Evolutionary conservation across 2,888 invertebrate species (phyloP).

Genomic region (Orthosia incerta): DNA sequence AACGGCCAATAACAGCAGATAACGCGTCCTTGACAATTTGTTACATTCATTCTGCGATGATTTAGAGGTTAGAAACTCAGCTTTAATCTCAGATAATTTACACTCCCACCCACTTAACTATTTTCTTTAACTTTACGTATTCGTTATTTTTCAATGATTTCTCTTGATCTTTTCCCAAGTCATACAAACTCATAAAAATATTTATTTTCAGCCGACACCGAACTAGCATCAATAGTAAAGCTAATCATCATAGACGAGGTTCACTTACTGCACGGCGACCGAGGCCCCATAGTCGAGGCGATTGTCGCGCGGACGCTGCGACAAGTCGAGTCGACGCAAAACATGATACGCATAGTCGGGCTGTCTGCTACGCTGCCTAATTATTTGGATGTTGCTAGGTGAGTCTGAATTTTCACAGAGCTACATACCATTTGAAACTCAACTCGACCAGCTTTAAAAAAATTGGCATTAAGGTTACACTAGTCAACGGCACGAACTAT

Average conservation of each 20-base stretch:
- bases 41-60: too few species aligned
- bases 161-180: too few species aligned
- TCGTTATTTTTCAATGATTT: too few species aligned
- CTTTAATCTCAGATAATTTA: too few species aligned
- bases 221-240: slow-evolving; percentile 97
- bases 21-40: too few species aligned
- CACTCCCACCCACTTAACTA: too few species aligned
- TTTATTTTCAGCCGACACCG: slow-evolving; percentile 93
- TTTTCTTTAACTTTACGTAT: too few species aligned
- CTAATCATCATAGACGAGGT: slow-evolving; percentile 99
- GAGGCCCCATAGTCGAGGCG: slow-evolving; percentile 99
- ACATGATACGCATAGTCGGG: slow-evolving; percentile 99
- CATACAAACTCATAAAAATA: background rate
- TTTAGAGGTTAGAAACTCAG: too few species aligned
- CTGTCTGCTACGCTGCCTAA: slow-evolving; percentile 99
- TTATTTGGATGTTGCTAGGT: slow-evolving; percentile 98
- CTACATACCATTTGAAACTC: background rate
- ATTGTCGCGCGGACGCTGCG: slow-evolving; percentile 98
- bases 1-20: too few species aligned
- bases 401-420: slow-evolving; percentile 24
- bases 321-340: slow-evolving; percentile 97
- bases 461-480: too few species aligned
- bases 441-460: rapidly evolving
- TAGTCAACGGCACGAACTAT: too few species aligned
- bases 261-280: slow-evolving; percentile 98